phyloP scores from a whole-genome alignment of 1,140 invertebrate genomes.

The Maconellicoccus hirsutus region DNA sequence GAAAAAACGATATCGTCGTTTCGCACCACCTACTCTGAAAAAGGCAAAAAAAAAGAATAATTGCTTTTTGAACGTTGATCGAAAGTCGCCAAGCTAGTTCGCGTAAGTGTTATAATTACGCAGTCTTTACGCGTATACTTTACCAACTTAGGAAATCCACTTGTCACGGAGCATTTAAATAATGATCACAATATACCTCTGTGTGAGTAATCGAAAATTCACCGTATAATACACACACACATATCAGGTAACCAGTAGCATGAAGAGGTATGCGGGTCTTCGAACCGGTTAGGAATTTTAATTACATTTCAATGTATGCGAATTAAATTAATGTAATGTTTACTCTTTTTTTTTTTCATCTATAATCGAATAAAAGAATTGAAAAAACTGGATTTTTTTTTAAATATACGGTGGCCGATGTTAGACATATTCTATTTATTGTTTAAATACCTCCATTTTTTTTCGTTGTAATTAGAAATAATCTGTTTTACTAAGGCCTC shows the following conservation, averaged over 20 bases:
- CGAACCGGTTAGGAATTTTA: slow-evolving; percentile 8
- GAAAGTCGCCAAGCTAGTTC: too few relatives aligned
- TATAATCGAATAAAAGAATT: neutral
- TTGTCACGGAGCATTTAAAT: too few relatives aligned
- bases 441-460: neutral
- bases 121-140: too few relatives aligned
- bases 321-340: neutral
- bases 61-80: too few relatives aligned
- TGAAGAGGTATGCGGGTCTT: neutral
- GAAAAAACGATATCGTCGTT: too few relatives aligned
- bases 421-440: neutral
- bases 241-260: neutral
- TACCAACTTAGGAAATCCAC: too few relatives aligned
- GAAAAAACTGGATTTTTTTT: too few relatives aligned
- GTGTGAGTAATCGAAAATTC: neutral
- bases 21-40: too few relatives aligned
- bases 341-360: neutral
- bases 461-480: neutral
- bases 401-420: neutral
- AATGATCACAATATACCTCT: too few relatives aligned
- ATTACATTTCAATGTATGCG: neutral
- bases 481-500: too few relatives aligned
- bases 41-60: too few relatives aligned
- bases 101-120: too few relatives aligned
- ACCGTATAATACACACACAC: neutral